Evolutionary conservation across 2,113 vertebrate genomes (phyloP), one percentile per base, ranked within the genome.

Genomic region (Lampris megalopsis): DNA sequence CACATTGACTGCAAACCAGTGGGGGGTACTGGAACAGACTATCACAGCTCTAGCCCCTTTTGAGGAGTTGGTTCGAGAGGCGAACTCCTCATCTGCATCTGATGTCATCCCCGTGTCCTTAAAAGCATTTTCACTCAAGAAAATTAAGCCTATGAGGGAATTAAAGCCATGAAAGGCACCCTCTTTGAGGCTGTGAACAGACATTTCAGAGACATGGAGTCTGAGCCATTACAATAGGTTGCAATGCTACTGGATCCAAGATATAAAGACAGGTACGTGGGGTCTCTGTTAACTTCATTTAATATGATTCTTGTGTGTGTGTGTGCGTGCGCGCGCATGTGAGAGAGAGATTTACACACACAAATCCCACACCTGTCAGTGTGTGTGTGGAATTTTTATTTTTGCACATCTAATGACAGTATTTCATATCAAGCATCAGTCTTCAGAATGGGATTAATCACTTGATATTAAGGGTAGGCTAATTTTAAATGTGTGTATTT

Each of bases 1-100:
- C 6, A 65, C 43, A 40, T 73, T 40, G 52, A 74, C 62, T 54
- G 42, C 71, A 64, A 65, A 53, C 37, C 63, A 70, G 42, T 57
- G 24, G 59, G 59, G 13, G 52, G 9, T 54, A 54, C 13, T 54
- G 9, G 6, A 54, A 54, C 9, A 54, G 5, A 54, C 6, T 36
- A 3, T 54, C 52, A 11, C 24, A 24, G 24, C 24, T 24, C 24
- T 24, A 24, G 24, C 24, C 24, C 24, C 24, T 24, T 24, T 24
- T 54, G 52, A 54, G 52, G 52, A 54, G 52, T n/a, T 54, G 9
- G 3, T 13, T 1, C 9, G 13, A 54, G 52, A 54, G 52, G 48
- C 48, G 35, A 24, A 24, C 24, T 24, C 56, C 13, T 54, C 6
- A 54, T 11, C 52, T 54, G 52, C 52, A 54, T 54, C 52, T 3